Percentiles rank a stretch among this genome's conserved stretches.
phyloP scores from a whole-genome alignment of 2,888 invertebrate species.

The Prenolepis imparis region DNA sequence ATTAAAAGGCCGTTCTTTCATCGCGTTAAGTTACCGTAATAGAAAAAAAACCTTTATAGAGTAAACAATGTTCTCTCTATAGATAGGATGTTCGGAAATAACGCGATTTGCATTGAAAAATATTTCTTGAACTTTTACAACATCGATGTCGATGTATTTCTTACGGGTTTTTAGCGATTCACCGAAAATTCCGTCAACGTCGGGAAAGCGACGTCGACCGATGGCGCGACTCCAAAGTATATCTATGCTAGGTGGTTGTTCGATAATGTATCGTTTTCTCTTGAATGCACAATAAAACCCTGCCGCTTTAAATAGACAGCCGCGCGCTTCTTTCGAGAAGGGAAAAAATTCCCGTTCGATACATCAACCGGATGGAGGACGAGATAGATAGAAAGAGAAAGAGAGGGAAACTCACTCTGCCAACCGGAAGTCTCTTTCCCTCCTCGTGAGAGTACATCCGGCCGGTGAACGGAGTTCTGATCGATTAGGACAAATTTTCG shows the following conservation, averaged over 20 bases:
- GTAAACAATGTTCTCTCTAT: slow-evolving; percentile 38
- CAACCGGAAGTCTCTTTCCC: slow-evolving; percentile 23
- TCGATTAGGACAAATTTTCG: slow-evolving; percentile 51
- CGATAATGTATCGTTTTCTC: slow-evolving; percentile 51
- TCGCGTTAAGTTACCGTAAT: slow-evolving; percentile 13
- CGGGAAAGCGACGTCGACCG: not conserved
- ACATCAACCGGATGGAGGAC: not conserved
- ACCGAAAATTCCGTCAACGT: slow-evolving; percentile 38
- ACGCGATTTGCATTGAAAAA: not conserved
- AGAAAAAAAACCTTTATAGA: slow-evolving; percentile 35
- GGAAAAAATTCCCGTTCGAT: slow-evolving; percentile 38
- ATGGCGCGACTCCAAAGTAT: slow-evolving; percentile 36
- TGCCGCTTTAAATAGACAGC: slow-evolving; percentile 47
- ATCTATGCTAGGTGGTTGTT: slow-evolving; percentile 36
- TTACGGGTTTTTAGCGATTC: not conserved
- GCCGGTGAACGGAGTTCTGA: slow-evolving; percentile 38
- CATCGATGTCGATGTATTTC: not conserved
- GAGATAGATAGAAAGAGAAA: not conserved
- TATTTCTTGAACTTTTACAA: slow-evolving; percentile 8
- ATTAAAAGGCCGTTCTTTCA: slow-evolving; percentile 28
- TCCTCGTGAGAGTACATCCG: slow-evolving; percentile 21
- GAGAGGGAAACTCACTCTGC: not conserved
- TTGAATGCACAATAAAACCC: slow-evolving; percentile 49
- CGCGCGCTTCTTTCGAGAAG: slow-evolving; percentile 41
- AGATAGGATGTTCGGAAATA: not conserved